phyloP scores from a whole-genome alignment of 2,797 vertebrate species.

The Odontamblyopus rebecca region DNA sequence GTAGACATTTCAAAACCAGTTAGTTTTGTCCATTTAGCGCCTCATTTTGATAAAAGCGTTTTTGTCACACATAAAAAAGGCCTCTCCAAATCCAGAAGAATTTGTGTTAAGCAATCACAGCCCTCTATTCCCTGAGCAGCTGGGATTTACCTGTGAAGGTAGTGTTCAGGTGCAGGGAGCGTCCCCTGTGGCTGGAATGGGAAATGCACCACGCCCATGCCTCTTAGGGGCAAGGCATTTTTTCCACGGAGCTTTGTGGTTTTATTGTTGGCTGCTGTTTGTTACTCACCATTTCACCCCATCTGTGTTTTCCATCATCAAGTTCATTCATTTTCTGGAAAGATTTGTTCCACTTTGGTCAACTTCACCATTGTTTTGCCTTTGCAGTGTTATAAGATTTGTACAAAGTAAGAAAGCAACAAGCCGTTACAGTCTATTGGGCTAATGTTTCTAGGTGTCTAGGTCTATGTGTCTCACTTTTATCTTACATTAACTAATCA shows the following conservation, averaged over 20 bases:
- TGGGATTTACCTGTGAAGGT: slow-evolving; percentile 11
- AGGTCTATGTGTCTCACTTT: too few relatives aligned
- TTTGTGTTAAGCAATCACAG: slow-evolving; percentile 2
- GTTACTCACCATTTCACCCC: slow-evolving; percentile 23
- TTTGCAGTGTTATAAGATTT: neutral
- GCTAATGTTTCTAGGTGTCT: neutral
- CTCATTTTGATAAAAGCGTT: neutral
- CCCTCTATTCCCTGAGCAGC: neutral
- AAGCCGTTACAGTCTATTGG: neutral
- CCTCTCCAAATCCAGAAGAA: neutral
- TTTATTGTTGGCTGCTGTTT: slow-evolving; percentile 2
- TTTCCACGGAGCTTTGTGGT: slow-evolving; percentile 4
- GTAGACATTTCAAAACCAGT: neutral
- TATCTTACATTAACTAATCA: too few relatives aligned
- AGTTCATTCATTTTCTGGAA: slow-evolving; percentile 17
- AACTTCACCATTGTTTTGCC: slow-evolving; percentile 17
- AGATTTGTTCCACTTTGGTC: slow-evolving; percentile 3
- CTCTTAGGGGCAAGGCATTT: neutral
- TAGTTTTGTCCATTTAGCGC: neutral
- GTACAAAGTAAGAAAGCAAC: neutral
- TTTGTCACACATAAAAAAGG: neutral
- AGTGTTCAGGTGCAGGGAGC: slow-evolving; percentile 2
- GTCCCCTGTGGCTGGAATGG: slow-evolving; percentile 47
- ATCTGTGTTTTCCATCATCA: slow-evolving; percentile 25
- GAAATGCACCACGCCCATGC: slow-evolving; percentile 48